A percentile compares a stretch with the other conserved stretches of the same genome.
Evolutionary conservation across 2,888 invertebrate species (phyloP).

Genomic region (Drosophila meridionalis): DNA sequence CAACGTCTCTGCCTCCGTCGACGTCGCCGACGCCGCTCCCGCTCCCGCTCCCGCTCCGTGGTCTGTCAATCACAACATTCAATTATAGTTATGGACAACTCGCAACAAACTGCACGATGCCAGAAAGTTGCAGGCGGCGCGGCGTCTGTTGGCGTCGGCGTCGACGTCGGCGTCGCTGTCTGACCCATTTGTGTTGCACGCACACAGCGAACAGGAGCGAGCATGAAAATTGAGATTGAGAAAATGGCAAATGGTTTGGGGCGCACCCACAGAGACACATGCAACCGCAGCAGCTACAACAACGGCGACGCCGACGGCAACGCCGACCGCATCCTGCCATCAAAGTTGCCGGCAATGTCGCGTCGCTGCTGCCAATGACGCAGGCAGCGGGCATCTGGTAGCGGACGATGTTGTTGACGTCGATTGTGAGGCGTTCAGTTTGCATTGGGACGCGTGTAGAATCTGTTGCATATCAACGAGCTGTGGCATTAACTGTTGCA

Average conservation of each 20-base stretch:
- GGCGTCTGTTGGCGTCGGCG: slow-evolving; percentile 3
- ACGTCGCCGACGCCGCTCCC: neutral
- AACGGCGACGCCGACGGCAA: neutral
- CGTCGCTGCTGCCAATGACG: slow-evolving; percentile 41
- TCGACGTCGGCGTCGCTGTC: slow-evolving; percentile 24
- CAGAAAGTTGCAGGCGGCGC: slow-evolving; percentile 19
- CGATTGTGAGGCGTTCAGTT: slow-evolving; percentile 49
- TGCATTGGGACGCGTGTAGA: slow-evolving; percentile 41
- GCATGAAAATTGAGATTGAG: neutral
- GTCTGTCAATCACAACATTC: slow-evolving; percentile 65
- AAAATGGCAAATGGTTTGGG: neutral
- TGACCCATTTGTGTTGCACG: slow-evolving; percentile 64
- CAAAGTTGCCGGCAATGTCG: slow-evolving; percentile 52
- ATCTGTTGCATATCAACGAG: slow-evolving; percentile 68
- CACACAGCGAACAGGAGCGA: slow-evolving; percentile 26
- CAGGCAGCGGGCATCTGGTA: slow-evolving; percentile 28
- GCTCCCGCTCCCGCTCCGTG: neutral
- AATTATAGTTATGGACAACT: slow-evolving; percentile 56
- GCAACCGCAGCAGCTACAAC: slow-evolving; percentile 26
- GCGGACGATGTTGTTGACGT: slow-evolving; percentile 38
- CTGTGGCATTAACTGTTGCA: slow-evolving; percentile 47
- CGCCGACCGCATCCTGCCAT: slow-evolving; percentile 65
- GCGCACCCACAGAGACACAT: slow-evolving; percentile 40
- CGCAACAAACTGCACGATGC: slow-evolving; percentile 48
- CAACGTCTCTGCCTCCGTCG: neutral